Percentiles rank a stretch among this genome's conserved stretches.
Evolutionary conservation across 92 coral and sea anemone species (phyloP).

Genomic region (Epizoanthus stellaris): DNA sequence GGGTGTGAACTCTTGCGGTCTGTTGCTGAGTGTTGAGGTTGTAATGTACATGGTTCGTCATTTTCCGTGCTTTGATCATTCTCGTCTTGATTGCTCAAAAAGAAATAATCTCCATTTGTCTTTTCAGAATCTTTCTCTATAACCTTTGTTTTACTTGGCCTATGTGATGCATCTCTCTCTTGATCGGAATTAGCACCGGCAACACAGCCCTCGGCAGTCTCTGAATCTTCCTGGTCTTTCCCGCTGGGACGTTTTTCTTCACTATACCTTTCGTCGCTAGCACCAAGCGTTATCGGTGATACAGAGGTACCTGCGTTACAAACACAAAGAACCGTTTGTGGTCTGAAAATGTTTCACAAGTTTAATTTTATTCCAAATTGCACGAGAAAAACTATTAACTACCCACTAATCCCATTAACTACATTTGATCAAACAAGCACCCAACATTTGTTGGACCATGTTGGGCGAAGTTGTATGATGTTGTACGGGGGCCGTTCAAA

Average conservation of each 20-base stretch:
- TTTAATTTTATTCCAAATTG: too few relatives aligned
- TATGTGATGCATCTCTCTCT: not conserved
- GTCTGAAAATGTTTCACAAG: too few relatives aligned
- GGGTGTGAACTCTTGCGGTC: not conserved
- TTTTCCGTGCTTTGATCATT: not conserved
- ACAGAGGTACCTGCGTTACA: not conserved
- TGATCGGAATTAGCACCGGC: not conserved
- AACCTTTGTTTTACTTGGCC: too few relatives aligned
- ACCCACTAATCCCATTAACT: too few relatives aligned
- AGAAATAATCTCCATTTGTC: not conserved
- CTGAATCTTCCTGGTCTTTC: not conserved
- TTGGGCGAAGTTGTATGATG: too few relatives aligned
- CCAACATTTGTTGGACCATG: too few relatives aligned
- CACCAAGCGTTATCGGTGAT: not conserved
- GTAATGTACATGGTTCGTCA: not conserved
- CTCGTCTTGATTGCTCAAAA: not conserved
- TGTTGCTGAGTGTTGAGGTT: not conserved
- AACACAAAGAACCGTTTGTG: not conserved
- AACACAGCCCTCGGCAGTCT: not conserved
- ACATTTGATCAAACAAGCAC: too few relatives aligned
- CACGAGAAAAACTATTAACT: too few relatives aligned
- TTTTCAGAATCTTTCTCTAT: not conserved
- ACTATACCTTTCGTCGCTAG: not conserved
- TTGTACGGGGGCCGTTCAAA: too few relatives aligned
- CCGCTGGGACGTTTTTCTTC: not conserved